phyloP scores from a whole-genome alignment of 35 echinoderm and acorn worm genomes.

The Stichopus chloronotus region DNA sequence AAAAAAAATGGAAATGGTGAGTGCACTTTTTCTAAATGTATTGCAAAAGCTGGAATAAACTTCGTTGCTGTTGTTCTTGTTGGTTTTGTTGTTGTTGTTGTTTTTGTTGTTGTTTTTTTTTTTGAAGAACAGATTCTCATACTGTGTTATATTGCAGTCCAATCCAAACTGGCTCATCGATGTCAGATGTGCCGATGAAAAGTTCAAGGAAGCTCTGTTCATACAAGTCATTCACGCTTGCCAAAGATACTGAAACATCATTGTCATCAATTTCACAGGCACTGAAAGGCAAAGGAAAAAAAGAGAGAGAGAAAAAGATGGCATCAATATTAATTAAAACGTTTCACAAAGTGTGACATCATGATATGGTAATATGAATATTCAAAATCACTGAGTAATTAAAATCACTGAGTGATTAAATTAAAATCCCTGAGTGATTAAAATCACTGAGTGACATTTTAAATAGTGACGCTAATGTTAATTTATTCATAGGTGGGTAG shows the following conservation, averaged over 20 bases:
- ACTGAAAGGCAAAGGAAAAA: neutral
- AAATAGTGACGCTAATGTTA: too few relatives aligned
- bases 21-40: neutral
- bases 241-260: neutral
- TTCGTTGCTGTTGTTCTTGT: neutral
- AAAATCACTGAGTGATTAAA: too few relatives aligned
- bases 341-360: neutral
- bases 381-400: too few relatives aligned
- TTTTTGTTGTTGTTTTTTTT: neutral
- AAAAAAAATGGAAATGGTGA: too few relatives aligned
- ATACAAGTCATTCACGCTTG: conserved; percentile 51
- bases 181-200: neutral
- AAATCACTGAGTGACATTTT: too few relatives aligned
- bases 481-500: too few relatives aligned
- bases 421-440: too few relatives aligned
- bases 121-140: neutral
- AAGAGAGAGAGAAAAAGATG: neutral
- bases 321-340: neutral
- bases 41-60: neutral
- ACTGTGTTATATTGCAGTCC: conserved; percentile 45
- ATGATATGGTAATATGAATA: too few relatives aligned
- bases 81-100: too few relatives aligned
- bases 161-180: conserved; percentile 22
- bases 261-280: neutral
- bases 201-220: conserved; percentile 51